Evolutionary conservation across 2,888 invertebrate species (phyloP), one percentile per base, ranked within the genome.

Genomic region (Thalpophila matura): DNA sequence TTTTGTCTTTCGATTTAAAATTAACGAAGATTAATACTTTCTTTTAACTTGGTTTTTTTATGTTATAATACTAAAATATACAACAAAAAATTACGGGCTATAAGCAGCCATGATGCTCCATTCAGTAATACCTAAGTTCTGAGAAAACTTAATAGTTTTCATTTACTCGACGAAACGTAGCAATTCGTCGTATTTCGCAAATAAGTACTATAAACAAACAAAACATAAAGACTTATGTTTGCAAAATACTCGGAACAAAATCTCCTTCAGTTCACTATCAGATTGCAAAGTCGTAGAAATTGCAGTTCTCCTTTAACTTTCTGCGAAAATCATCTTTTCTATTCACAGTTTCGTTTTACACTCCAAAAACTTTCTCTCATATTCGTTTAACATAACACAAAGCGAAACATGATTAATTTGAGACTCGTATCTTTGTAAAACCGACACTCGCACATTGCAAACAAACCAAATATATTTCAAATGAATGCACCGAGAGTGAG

Each of bases 381-480:
- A 74, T 66, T 66, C 49, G 40, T 65, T 56, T 67, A 70, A 45
- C 60, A 60, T 54, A 38, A 55, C 40, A 65, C 69, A 74, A 74
- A 72, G 62, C 54, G 43, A 57, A 73, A 70, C 64, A 69, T 72
- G 46, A 74, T 67, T 65, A 73, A 75, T 79, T 70, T 61, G 53
- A 67, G 63, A 69, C 60, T 55, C 18, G 24, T 29, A 69, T 73
- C 62, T 68, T 68, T 63, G 60, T 57, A 69, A 58, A 61, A 61
- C 69, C 69, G 38, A 72, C 57, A 61, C 53, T 70, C 63, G 50
- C 47, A 63, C 65, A 63, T 64, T 73, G 57, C 63, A 74, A 77
- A 67, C 77, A 75, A 66, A 60, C 72, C 67, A 65, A 70, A 63
- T 72, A 77, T 61, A 61, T 77, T 77, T 70, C 65, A 43, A 57